Conservation (phyloP, 2,888 invertebrate species). For the Ochropleura plecta region DNA sequence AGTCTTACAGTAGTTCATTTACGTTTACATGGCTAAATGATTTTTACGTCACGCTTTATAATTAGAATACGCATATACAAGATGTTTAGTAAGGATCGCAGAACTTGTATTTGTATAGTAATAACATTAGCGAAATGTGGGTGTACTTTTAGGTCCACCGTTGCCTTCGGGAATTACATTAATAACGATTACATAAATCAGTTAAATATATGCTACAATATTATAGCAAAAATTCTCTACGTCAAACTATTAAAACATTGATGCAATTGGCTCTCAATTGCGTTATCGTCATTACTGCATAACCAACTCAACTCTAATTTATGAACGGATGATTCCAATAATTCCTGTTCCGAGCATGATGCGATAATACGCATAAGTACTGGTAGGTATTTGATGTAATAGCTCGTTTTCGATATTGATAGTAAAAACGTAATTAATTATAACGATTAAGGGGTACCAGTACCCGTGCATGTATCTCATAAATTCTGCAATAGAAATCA, state of each 20-base stretch:
- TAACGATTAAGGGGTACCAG: neutral
- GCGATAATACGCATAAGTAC: slow-evolving; percentile 15
- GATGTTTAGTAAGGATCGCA: slow-evolving; percentile 12
- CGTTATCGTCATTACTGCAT: slow-evolving; percentile 44
- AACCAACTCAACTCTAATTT: slow-evolving; percentile 34
- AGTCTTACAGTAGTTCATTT: slow-evolving; percentile 14
- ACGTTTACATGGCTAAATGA: slow-evolving; percentile 19
- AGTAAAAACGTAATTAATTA: neutral
- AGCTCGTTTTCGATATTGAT: slow-evolving; percentile 5
- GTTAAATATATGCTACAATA: slow-evolving; percentile 24
- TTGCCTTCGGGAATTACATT: no score
- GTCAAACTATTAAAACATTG: slow-evolving; percentile 21
- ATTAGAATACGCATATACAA: slow-evolving; percentile 19
- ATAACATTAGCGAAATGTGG: slow-evolving; percentile 12
- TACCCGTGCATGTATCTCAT: neutral
- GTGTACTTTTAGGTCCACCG: no score
- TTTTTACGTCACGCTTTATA: slow-evolving; percentile 41
- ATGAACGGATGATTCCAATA: slow-evolving; percentile 54
- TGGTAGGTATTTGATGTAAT: slow-evolving; percentile 10
- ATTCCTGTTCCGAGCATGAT: slow-evolving; percentile 26
- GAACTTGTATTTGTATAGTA: slow-evolving; percentile 11
- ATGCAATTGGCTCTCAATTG: slow-evolving; percentile 22
- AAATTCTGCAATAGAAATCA: neutral
- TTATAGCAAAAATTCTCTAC: slow-evolving; percentile 13
- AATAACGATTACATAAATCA: no score